Base-by-base conservation (phyloP, 1,140 invertebrate species). In the Philopotamus ludificatus region DNA sequence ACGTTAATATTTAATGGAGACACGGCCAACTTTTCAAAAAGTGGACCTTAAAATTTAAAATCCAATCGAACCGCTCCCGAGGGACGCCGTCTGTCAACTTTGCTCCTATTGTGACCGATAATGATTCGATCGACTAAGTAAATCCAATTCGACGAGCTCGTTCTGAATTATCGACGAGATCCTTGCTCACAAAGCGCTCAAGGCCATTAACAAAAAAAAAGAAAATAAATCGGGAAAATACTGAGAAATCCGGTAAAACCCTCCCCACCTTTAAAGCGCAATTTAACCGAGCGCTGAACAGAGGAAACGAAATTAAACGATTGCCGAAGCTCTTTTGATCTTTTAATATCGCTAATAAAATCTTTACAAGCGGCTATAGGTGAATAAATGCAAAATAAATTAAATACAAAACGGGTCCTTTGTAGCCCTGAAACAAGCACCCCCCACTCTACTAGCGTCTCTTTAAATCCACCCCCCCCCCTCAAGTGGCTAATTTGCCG, bases 61-160 rank as follows among this genome's bases (percentile, higher is more conserved):
- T 16, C 44, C 44, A 47, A 47, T 47, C 44, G 18, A 7, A 7
- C 8, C 44, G 18, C 18, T 16, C 44, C 18, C 44, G 44, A 16
- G 10, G 10, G 18, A 16, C 18, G n/a, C n/a, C n/a, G 18, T 47
- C 18, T 47, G 44, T 47, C 44, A 20, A 15, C 44, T 15, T 47
- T 16, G 4, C 4, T 8, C 18, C 18, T 7, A 15, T 47, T 15
- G 10, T 47, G 44, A n/a, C 10, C 44, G 44, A 7, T 7, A 34
- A 47, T 7, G 44, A 47, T 47, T 47, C 18, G 44, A 47, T 47
- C 44, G 18, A 20, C 4, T 47, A 47, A 47, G 44, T 20, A 47
- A 47, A 47, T 16, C 44, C 44, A 47, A 47, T 47, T 47, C 4
- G 44, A 4, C 18, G 7, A 20, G 8, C 44, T 12, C 3, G 44